phyloP scores from a whole-genome alignment of 2,888 invertebrate species.

The Himalopsyche japonica region DNA sequence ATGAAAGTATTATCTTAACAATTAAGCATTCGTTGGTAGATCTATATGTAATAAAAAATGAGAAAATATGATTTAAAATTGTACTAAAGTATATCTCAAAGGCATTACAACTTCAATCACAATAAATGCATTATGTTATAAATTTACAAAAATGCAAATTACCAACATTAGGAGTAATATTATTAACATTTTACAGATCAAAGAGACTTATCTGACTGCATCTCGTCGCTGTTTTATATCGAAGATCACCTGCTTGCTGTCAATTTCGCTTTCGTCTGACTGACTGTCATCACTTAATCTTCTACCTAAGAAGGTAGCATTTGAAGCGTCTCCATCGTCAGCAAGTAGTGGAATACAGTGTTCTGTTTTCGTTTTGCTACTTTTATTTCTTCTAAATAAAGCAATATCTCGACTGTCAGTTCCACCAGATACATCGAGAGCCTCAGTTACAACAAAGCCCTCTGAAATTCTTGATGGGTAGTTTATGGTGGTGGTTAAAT shows the following conservation, averaged over 20 bases:
- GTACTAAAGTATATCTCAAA: background rate
- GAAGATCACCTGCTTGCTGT: slow-evolving; percentile 59
- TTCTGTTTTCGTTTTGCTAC: slow-evolving; percentile 43
- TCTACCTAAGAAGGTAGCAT: background rate
- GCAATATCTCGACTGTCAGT: slow-evolving; percentile 33
- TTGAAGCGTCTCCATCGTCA: slow-evolving; percentile 42
- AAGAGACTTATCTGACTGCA: slow-evolving; percentile 37
- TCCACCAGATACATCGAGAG: slow-evolving; percentile 21
- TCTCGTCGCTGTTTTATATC: slow-evolving; percentile 62
- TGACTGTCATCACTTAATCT: slow-evolving; percentile 46
- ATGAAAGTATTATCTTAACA: too few species aligned
- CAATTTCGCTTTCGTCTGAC: slow-evolving; percentile 54
- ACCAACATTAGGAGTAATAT: background rate
- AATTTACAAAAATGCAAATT: background rate
- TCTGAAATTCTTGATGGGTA: slow-evolving; percentile 36
- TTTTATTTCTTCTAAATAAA: slow-evolving; percentile 29
- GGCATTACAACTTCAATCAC: background rate
- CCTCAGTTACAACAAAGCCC: slow-evolving; percentile 28
- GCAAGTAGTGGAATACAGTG: slow-evolving; percentile 49
- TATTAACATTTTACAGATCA: background rate
- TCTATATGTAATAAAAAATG: background rate
- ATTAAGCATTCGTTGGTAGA: too few species aligned
- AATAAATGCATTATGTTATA: background rate
- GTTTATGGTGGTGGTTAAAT: slow-evolving; percentile 18
- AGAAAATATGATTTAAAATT: background rate